A percentile compares a stretch with the other conserved stretches of the same genome.
phyloP scores from a whole-genome alignment of 2,113 vertebrate species.

The Macquaria ambigua region DNA sequence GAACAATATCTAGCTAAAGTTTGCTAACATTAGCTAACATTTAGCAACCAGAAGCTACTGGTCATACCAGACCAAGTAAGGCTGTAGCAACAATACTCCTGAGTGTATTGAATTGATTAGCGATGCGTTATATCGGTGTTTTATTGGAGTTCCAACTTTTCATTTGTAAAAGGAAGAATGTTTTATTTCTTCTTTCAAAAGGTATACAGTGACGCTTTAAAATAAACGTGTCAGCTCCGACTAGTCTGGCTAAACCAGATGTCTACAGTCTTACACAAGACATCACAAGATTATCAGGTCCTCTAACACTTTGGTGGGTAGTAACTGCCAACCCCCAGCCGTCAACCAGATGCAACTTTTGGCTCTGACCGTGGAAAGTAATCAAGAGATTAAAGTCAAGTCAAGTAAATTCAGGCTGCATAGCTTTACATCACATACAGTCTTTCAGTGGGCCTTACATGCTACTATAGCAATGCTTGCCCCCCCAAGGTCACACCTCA shows the following conservation, averaged over 20 bases:
- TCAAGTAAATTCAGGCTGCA: background rate
- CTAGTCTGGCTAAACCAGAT: conserved; percentile 47
- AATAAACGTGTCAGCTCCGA: conserved; percentile 17
- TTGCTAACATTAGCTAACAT: background rate
- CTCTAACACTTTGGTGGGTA: background rate
- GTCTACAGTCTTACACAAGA: conserved; percentile 18
- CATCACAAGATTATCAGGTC: conserved; percentile 8
- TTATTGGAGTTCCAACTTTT: background rate
- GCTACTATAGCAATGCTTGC: too few relatives aligned
- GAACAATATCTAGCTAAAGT: background rate
- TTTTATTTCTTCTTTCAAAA: background rate
- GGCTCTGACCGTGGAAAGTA: conserved; percentile 6
- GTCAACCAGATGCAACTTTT: conserved; percentile 32
- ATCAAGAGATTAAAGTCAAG: background rate
- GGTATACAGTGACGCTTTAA: background rate
- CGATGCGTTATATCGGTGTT: background rate
- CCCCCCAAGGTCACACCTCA: too few relatives aligned
- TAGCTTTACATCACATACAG: background rate
- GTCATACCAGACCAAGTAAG: background rate
- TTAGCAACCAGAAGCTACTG: background rate
- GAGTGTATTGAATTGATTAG: background rate
- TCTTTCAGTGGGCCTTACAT: background rate
- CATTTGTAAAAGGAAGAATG: background rate
- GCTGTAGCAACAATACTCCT: background rate
- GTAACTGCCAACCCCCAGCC: conserved; percentile 14